Evolutionary conservation across 2,888 invertebrate species (phyloP).

Genomic region (Lasioglossum oenotherae): DNA sequence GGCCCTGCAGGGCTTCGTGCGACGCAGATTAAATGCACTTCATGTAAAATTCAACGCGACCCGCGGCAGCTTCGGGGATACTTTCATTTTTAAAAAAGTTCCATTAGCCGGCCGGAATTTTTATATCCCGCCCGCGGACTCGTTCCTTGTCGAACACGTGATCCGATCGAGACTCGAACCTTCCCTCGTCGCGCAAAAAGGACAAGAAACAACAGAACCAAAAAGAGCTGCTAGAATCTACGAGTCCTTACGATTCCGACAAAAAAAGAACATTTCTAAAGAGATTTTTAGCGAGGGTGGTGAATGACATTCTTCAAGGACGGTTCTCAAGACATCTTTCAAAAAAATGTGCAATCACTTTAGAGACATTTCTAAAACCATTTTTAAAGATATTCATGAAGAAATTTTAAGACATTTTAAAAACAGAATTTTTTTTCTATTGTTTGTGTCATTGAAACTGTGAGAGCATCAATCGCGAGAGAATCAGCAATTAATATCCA

Average conservation of each 20-base stretch:
- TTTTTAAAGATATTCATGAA: neutral
- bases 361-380: neutral
- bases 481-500: too few relatives aligned
- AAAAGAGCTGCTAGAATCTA: neutral
- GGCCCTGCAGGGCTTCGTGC: conserved; percentile 66
- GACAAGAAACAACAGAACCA: neutral
- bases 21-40: conserved; percentile 67
- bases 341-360: neutral
- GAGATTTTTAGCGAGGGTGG: too few relatives aligned
- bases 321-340: neutral
- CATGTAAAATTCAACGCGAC: conserved; percentile 68
- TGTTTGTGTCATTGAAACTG: too few relatives aligned
- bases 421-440: too few relatives aligned
- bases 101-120: conserved; percentile 27
- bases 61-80: conserved; percentile 33
- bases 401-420: neutral
- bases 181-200: neutral
- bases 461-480: too few relatives aligned
- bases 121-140: neutral
- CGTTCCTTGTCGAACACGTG: conserved; percentile 1
- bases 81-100: conserved; percentile 50
- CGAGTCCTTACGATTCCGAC: neutral
- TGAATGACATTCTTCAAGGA: too few relatives aligned
- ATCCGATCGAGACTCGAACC: neutral
- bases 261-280: neutral